phyloP scores from a whole-genome alignment of 2,797 vertebrate species.

The Coracias cyanogaster region DNA sequence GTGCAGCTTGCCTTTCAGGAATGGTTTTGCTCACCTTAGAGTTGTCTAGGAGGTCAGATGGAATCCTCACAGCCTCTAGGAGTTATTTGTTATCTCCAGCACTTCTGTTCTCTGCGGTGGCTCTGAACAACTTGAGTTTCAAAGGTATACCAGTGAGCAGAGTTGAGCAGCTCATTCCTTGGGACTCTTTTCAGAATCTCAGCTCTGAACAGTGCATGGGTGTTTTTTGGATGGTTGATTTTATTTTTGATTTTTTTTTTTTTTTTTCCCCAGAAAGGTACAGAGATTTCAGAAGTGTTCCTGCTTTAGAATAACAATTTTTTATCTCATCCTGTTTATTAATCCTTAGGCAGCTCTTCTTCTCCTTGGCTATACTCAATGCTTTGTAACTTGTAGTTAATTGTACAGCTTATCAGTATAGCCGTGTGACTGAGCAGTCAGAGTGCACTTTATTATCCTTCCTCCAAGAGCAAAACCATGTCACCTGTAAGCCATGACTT shows the following conservation, averaged over 20 bases:
- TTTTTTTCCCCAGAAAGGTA: neutral
- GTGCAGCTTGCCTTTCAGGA: neutral
- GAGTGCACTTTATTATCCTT: neutral
- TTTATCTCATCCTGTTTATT: neutral
- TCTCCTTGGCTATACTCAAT: too few species aligned
- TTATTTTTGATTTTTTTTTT: neutral
- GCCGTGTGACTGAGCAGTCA: neutral
- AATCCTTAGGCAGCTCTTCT: neutral
- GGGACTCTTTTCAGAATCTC: neutral
- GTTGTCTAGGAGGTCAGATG: neutral
- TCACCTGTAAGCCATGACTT: neutral
- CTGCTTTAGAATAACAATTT: neutral
- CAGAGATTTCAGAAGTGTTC: neutral
- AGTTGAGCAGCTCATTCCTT: neutral
- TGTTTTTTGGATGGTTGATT: neutral
- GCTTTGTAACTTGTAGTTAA: neutral
- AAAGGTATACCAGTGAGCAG: neutral
- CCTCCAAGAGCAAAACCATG: neutral
- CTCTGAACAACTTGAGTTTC: neutral
- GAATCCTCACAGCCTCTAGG: neutral
- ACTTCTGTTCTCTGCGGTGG: neutral
- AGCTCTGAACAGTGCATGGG: rapidly evolving
- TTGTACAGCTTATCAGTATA: neutral
- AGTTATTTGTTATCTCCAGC: neutral
- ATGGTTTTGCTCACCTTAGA: neutral